These are phyloP conservation scores for Platygyra sinensis DNA, from an alignment of 64 coral and sea anemone species.

Conservation along the genomic window DNA sequence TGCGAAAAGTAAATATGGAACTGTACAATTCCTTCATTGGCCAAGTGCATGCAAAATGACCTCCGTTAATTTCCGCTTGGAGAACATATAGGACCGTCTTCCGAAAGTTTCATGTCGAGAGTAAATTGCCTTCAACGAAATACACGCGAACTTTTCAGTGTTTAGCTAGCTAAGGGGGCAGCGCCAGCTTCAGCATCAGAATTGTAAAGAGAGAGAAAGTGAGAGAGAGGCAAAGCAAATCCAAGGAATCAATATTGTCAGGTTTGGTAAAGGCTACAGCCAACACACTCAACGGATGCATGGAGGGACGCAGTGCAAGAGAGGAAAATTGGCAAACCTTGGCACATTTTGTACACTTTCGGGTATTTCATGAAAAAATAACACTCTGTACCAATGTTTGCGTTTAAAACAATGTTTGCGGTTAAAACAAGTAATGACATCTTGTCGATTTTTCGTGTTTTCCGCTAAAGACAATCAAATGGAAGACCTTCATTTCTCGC, in stretches of 20 bases:
- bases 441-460: background rate
- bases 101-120: background rate
- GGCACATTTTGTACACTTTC: conserved; percentile 39
- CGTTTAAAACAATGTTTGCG: background rate
- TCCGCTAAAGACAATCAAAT: no score
- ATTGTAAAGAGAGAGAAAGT: background rate
- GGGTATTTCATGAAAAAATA: conserved; percentile 14
- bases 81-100: background rate
- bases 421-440: no score
- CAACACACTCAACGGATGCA: background rate
- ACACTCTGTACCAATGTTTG: no score
- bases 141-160: background rate
- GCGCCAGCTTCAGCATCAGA: background rate
- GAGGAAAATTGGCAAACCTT: conserved; percentile 30
- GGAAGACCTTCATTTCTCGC: no score
- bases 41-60: conserved; percentile 1
- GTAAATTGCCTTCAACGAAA: background rate
- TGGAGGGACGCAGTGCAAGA: background rate
- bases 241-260: background rate
- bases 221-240: background rate
- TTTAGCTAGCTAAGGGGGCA: background rate
- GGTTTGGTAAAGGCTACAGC: background rate
- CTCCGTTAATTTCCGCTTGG: background rate
- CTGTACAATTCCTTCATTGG: conserved; percentile 4
- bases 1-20: conserved; percentile 11